Evolutionary conservation across 1,140 invertebrate genomes (phyloP), one percentile per base, ranked within the genome.

Genomic region (Zaprionus ornatus): DNA sequence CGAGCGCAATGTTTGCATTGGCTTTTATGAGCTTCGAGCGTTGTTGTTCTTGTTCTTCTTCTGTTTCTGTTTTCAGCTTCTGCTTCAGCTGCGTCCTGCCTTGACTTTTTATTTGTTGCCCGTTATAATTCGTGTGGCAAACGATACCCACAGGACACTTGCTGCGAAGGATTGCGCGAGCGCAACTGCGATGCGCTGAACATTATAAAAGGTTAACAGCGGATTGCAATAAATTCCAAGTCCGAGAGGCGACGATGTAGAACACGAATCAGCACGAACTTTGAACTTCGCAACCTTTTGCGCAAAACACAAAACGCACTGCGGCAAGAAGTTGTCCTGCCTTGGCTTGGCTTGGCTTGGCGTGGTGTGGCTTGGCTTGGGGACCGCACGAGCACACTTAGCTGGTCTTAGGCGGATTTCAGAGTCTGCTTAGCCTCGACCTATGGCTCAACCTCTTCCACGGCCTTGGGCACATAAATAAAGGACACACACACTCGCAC

Each of bases 131-230:
- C 55, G 50, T 70, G 68, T 60, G 61, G 62, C 52, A 67, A 88
- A 88, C 63, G 84, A 79, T 71, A 78, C 84, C 84, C 84, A 60
- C 50, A 87, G 84, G 84, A 88, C 71, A 61, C 55, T 15, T 25
- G 60, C 4, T 32, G 50, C 61, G 65, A 56, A 84, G 74, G 67
- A 75, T 71, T 88, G 77, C 85, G 84, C 85, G 85, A 88, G 81
- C 81, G 85, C 84, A 63, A 80, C 82, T 52, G 68, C 68, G 55
- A 74, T 70, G 61, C 63, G 64, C 23, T 25, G 25, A 50, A 27
- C 61, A 61, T 72, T 65, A 66, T n/a, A 67, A 69, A 77, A 73
- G 70, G 68, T 64, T 71, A 75, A 75, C 54, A 71, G 48, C 63
- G 52, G 40, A 23, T 57, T 59, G 62, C 50, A 65, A 87, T 87